A percentile compares a stretch with the other conserved stretches of the same genome.
Evolutionary conservation across 2,888 invertebrate species (phyloP).

Genomic region (Isotomurus palustris): DNA sequence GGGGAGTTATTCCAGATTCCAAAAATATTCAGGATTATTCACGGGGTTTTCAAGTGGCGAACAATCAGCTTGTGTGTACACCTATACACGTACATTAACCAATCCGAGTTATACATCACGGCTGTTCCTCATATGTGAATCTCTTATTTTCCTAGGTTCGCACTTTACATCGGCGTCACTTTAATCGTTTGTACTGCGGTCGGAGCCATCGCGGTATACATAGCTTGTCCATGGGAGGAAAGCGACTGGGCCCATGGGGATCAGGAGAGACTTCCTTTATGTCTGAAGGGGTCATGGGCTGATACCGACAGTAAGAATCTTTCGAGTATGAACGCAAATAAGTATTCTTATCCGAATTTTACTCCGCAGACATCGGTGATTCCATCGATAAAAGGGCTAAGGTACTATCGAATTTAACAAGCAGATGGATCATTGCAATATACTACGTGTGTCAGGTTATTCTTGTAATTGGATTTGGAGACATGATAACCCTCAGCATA

Average conservation of each 20-base stretch:
- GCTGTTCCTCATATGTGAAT: background rate
- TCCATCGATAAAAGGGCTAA: too few species aligned
- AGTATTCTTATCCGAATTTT: too few species aligned
- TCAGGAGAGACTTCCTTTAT: constrained; percentile 20
- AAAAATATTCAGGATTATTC: constrained; percentile 13
- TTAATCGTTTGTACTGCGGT: constrained; percentile 9
- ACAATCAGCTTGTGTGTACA: constrained; percentile 11
- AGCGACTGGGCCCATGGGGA: constrained; percentile 22
- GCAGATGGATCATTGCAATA: constrained; percentile 11
- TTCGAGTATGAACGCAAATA: too few species aligned
- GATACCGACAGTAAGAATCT: too few species aligned
- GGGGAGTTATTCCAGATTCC: constrained; percentile 15
- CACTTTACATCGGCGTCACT: constrained; percentile 12
- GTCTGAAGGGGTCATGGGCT: constrained; percentile 10
- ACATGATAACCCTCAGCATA: constrained; percentile 4
- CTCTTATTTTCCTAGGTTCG: constrained; percentile 1
- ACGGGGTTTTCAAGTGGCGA: constrained; percentile 10
- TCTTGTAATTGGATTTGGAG: constrained; percentile 17
- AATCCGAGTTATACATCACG: background rate
- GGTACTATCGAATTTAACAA: too few species aligned
- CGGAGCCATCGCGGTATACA: constrained; percentile 10
- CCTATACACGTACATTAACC: background rate
- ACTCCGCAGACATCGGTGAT: too few species aligned
- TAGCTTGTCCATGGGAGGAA: constrained; percentile 21
- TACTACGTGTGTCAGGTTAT: constrained; percentile 17